Evolutionary conservation across 1,140 invertebrate species (phyloP), one percentile per base, ranked within the genome.

Genomic region (Papilio dardanus): DNA sequence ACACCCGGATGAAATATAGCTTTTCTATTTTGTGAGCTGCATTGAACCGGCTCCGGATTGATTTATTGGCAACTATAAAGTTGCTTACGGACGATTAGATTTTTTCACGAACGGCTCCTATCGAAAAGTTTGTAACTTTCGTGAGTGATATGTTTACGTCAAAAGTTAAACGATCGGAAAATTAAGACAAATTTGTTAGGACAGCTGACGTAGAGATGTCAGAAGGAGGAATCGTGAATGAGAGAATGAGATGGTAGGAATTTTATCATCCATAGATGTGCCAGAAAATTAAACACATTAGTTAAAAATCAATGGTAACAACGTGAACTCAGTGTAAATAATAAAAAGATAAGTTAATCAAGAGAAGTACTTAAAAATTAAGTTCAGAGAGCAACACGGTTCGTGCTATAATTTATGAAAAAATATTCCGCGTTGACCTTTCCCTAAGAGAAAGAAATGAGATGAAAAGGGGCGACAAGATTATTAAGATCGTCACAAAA

Each of bases 1-100:
- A 67, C 71, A 74, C 77, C 76, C 77, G 76, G 69, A 58, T 73
- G 79, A 78, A 82, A 79, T 79, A 79, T 79, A 78, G 78, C 78
- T 78, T 79, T 78, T 78, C 76, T 74, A 79, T 79, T 79, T 77
- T 79, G 62, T 76, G 78, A 73, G 71, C 71, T 54, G 74, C 75
- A 71, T 12, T 33, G 75, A 30, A 37, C 46, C 77, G 54, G 28
- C 37, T 46, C 54, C 12, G 67, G 71, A 73, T 79, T 79, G 78
- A 83, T 79, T 78, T 80, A 78, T 80, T 68, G 50, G 42, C 58
- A 46, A 68, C 75, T 74, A 71, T 77, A 77, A 77, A 78, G 75
- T 74, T 81, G 74, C 78, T 84, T 81, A 65, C 33, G 71, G 31
- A 54, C 62, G 62, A 68, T 74, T 74, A 77, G 37, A 21, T 50